Conservation (phyloP, 1,140 invertebrate species). For the Nautilus pompilius region DNA sequence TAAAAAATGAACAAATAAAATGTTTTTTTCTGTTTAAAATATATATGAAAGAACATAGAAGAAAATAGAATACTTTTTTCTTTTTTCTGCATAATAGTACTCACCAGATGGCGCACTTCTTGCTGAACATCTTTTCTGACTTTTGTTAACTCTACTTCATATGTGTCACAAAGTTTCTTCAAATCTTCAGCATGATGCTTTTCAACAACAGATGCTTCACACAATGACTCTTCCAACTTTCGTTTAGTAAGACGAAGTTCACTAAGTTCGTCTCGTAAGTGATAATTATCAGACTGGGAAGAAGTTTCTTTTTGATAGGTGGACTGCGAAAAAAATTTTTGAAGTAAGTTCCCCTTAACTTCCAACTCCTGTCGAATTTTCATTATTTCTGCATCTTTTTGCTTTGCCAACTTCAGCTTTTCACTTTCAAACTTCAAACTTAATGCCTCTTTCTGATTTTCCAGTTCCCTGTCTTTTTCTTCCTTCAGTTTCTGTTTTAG, state of each 20-base stretch:
- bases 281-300: slow-evolving; percentile 7
- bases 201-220: slow-evolving; percentile 8
- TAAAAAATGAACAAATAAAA: too few relatives aligned
- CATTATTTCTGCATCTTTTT: slow-evolving; percentile 24
- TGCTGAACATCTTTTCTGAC: slow-evolving; percentile 18
- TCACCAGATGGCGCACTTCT: slow-evolving; percentile 28
- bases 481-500: slow-evolving; percentile 15
- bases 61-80: too few relatives aligned
- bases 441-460: slow-evolving; percentile 10
- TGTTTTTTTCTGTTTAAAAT: too few relatives aligned
- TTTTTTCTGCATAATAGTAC: too few relatives aligned
- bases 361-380: slow-evolving; percentile 23
- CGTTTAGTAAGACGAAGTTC: slow-evolving; percentile 23
- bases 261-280: slow-evolving; percentile 19
- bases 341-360: slow-evolving; percentile 17
- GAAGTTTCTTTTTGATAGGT: slow-evolving; percentile 2
- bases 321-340: slow-evolving; percentile 14
- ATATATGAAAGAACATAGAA: too few relatives aligned
- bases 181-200: slow-evolving; percentile 15
- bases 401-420: slow-evolving; percentile 13
- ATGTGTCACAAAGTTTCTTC: slow-evolving; percentile 13
- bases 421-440: slow-evolving; percentile 19
- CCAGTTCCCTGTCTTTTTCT: slow-evolving; percentile 22
- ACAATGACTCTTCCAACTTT: slow-evolving; percentile 22
- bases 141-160: slow-evolving; percentile 21